Evolutionary conservation across 2,888 invertebrate species (phyloP).

Genomic region (Mylabris sibirica): DNA sequence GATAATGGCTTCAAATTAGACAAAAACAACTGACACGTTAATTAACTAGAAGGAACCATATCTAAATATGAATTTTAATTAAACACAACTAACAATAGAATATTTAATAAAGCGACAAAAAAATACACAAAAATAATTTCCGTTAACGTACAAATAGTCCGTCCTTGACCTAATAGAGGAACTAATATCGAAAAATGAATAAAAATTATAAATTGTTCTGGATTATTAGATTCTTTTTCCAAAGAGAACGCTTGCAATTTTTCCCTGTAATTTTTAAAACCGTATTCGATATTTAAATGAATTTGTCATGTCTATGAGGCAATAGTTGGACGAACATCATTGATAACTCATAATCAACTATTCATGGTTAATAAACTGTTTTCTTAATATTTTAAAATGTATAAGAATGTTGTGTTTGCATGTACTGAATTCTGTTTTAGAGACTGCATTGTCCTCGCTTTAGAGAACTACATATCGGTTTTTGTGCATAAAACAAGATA

Average conservation of each 20-base stretch:
- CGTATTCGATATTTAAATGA: not conserved
- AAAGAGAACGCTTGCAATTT: too few species aligned
- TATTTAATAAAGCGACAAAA: constrained; percentile 19
- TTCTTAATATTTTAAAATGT: not conserved
- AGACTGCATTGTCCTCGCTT: constrained; percentile 9
- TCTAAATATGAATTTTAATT: constrained; percentile 42
- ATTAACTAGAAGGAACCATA: constrained; percentile 37
- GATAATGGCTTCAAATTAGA: constrained; percentile 15
- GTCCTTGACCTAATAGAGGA: not conserved
- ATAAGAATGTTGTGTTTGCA: not conserved
- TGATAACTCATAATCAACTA: too few species aligned
- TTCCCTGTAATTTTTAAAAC: too few species aligned
- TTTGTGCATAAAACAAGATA: constrained; percentile 9
- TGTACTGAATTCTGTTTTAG: not conserved
- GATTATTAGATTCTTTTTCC: constrained; percentile 12
- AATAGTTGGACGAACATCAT: too few species aligned
- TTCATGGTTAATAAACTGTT: constrained; percentile 3
- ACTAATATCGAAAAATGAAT: not conserved
- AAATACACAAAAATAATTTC: constrained; percentile 4
- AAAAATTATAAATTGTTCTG: constrained; percentile 4
- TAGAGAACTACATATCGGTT: not conserved
- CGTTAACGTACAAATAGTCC: not conserved
- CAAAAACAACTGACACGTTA: constrained; percentile 21
- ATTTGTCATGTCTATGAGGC: too few species aligned
- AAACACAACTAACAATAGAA: constrained; percentile 34